Percentiles rank a stretch among this genome's conserved stretches.
These are phyloP conservation scores for Corythornis leucogaster DNA, from an alignment of 2,797 vertebrate species.

Conservation along the genomic window DNA sequence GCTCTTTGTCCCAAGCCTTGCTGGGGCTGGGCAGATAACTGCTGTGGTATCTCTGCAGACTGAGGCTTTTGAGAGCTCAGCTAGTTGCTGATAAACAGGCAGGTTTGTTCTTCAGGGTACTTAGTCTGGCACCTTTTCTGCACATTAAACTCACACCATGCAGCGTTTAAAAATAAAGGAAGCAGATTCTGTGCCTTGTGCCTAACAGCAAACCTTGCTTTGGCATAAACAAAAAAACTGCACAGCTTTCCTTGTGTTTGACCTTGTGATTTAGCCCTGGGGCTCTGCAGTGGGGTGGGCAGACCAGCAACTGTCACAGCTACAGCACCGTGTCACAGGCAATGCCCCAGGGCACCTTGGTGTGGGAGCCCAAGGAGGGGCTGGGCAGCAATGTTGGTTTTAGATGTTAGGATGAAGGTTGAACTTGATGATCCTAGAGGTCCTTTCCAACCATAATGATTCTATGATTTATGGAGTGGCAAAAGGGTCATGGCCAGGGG, in stretches of 20 bases:
- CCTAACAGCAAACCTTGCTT: not conserved
- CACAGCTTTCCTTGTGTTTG: rapidly evolving
- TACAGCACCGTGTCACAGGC: rapidly evolving
- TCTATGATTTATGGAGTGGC: too few relatives aligned
- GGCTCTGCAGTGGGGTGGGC: not conserved
- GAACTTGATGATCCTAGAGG: too few relatives aligned
- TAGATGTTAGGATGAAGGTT: too few relatives aligned
- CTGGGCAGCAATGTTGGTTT: not conserved
- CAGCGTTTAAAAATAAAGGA: slow-evolving; percentile 17
- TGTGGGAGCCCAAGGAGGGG: not conserved
- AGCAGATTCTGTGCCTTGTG: not conserved
- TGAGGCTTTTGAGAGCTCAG: not conserved
- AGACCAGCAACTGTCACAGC: not conserved
- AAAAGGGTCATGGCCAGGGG: rapidly evolving
- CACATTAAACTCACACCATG: slow-evolving; percentile 39
- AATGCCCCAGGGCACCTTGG: not conserved
- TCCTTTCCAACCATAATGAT: too few relatives aligned
- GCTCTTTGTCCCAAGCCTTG: not conserved
- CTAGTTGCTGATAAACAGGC: not conserved
- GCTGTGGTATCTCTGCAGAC: not conserved
- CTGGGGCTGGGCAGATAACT: not conserved
- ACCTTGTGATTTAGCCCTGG: not conserved
- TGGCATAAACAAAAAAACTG: not conserved
- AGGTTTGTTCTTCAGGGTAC: slow-evolving; percentile 15
- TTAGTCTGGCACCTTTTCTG: slow-evolving; percentile 63